Evolutionary conservation across 2,797 vertebrate species (phyloP).

Genomic region (Emydoidea blandingii): DNA sequence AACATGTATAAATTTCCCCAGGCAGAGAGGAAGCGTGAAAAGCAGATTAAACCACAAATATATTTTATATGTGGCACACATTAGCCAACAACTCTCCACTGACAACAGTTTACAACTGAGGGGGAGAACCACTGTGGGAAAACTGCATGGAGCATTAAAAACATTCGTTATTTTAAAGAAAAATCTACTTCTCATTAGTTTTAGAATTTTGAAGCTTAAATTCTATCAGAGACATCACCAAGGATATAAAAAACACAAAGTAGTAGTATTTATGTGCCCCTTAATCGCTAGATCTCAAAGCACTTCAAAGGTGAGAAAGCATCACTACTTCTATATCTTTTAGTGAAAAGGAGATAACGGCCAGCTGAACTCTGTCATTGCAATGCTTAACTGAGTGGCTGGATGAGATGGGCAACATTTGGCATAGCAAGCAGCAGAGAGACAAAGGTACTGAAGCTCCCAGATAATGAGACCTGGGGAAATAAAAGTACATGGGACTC

Average conservation of each 20-base stretch:
- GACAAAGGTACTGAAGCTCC: too few relatives aligned
- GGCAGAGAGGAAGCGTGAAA: not conserved
- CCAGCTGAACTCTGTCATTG: not conserved
- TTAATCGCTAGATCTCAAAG: not conserved
- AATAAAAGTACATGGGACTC: not conserved
- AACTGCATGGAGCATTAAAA: not conserved
- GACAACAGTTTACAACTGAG: not conserved
- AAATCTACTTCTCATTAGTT: not conserved
- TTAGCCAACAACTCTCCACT: not conserved
- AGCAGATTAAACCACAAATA: not conserved
- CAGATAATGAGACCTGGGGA: not conserved
- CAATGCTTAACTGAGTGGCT: not conserved
- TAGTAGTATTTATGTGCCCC: not conserved
- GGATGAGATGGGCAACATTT: not conserved
- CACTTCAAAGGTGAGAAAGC: not conserved
- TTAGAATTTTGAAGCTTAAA: not conserved
- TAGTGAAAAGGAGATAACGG: conserved; percentile 42
- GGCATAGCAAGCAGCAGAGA: not conserved
- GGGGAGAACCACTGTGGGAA: not conserved
- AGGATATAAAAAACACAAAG: not conserved
- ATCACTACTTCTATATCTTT: not conserved
- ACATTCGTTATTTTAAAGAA: not conserved
- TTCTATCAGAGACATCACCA: not conserved
- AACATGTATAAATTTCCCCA: not conserved
- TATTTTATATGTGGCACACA: not conserved